phyloP scores from a whole-genome alignment of 2,888 invertebrate genomes.

The Hemicrepidius hirtus region DNA sequence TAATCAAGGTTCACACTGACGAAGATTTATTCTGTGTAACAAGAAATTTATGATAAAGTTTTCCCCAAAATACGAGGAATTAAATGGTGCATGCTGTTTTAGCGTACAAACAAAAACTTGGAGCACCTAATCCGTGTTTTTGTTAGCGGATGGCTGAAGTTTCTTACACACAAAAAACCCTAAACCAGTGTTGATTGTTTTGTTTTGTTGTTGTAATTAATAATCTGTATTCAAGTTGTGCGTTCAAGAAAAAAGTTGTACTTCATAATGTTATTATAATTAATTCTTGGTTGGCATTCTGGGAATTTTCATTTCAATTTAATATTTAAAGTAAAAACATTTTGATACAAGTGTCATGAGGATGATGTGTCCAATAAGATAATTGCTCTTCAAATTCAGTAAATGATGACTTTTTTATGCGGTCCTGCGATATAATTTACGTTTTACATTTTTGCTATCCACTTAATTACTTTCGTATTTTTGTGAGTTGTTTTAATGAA shows the following conservation, averaged over 20 bases:
- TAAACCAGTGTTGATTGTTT: not conserved
- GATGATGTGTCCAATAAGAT: too few relatives aligned
- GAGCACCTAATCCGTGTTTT: conserved; percentile 27
- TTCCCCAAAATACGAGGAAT: not conserved
- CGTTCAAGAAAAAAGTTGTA: too few relatives aligned
- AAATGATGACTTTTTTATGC: too few relatives aligned
- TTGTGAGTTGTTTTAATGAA: conserved; percentile 9
- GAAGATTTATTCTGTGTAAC: conserved; percentile 8
- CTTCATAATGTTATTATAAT: too few relatives aligned
- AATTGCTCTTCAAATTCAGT: too few relatives aligned
- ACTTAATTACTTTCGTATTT: not conserved
- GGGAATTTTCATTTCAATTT: too few relatives aligned
- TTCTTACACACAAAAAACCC: conserved; percentile 2
- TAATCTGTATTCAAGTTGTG: too few relatives aligned
- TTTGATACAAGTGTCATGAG: too few relatives aligned
- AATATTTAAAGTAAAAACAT: too few relatives aligned
- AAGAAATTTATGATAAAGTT: conserved; percentile 24
- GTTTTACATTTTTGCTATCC: not conserved
- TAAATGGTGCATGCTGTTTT: conserved; percentile 25
- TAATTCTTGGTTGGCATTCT: too few relatives aligned
- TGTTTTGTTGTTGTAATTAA: not conserved
- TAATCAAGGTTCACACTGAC: conserved; percentile 9
- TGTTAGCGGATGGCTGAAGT: not conserved
- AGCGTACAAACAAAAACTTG: conserved; percentile 20
- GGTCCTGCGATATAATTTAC: too few relatives aligned